phyloP scores from a whole-genome alignment of 1,140 invertebrate genomes.

The Ladona fulva region DNA sequence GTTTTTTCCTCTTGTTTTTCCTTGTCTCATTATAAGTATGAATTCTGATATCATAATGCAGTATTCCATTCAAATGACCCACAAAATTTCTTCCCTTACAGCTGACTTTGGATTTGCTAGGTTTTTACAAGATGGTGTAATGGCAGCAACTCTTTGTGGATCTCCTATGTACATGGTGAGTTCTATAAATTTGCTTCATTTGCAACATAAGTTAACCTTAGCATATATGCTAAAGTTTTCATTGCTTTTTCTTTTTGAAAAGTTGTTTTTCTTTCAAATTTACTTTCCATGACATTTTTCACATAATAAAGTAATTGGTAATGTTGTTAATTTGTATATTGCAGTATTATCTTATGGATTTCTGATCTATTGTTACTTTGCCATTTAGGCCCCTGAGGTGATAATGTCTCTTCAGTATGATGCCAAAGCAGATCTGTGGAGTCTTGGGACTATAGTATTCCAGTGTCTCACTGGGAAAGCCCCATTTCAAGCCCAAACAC shows the following conservation, averaged over 20 bases:
- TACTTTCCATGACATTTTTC: too few species aligned
- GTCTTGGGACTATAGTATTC: constrained; percentile 96
- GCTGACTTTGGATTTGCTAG: constrained; percentile 99
- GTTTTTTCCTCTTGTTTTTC: too few species aligned
- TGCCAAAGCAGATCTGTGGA: constrained; percentile 98
- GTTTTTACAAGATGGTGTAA: constrained; percentile 95
- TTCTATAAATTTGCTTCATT: neutral
- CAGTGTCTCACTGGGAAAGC: constrained; percentile 98
- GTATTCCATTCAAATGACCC: too few species aligned
- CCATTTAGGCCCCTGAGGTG: constrained; percentile 84
- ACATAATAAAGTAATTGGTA: too few species aligned
- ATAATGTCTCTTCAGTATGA: constrained; percentile 99
- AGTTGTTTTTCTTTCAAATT: too few species aligned
- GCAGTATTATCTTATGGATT: neutral
- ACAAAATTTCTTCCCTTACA: constrained; percentile 37
- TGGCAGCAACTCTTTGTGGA: constrained; percentile 98
- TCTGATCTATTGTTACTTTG: neutral
- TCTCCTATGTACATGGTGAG: constrained; percentile 99
- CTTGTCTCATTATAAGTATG: too few species aligned
- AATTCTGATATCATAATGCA: too few species aligned
- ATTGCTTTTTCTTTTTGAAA: too few species aligned
- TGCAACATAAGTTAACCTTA: too few species aligned
- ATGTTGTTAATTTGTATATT: too few species aligned
- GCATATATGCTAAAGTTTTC: too few species aligned
- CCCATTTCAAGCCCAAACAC: constrained; percentile 95